Percentiles rank a stretch among this genome's conserved stretches.
These are phyloP conservation scores for Sceliomorpha sp. DNA, from an alignment of 2,888 invertebrate species.

Conservation along the genomic window DNA sequence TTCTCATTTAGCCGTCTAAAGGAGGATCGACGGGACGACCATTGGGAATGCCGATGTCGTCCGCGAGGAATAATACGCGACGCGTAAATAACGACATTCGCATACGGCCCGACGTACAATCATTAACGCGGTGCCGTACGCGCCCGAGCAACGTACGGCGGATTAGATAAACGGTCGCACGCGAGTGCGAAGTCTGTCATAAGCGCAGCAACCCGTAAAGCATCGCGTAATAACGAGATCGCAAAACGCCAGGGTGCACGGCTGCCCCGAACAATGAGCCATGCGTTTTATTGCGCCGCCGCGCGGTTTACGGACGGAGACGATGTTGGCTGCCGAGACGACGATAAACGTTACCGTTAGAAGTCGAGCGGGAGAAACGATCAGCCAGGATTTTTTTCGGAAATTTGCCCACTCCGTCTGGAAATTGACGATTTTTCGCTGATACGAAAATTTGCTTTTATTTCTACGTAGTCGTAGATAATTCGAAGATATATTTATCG, in stretches of 20 bases:
- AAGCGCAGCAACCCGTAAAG: constrained; percentile 69
- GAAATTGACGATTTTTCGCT: too few relatives aligned
- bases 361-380: too few relatives aligned
- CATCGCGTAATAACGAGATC: constrained; percentile 68
- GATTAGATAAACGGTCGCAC: constrained; percentile 46
- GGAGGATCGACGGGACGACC: not conserved
- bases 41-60: constrained; percentile 5
- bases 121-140: constrained; percentile 31
- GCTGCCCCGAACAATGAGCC: constrained; percentile 34
- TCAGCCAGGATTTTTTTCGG: too few relatives aligned
- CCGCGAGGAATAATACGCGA: constrained; percentile 28
- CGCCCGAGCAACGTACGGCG: constrained; percentile 33
- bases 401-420: too few relatives aligned
- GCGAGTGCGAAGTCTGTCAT: constrained; percentile 60
- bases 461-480: too few relatives aligned
- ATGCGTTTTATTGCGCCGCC: constrained; percentile 32
- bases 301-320: constrained; percentile 13
- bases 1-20: too few relatives aligned
- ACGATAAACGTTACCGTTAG: constrained; percentile 38
- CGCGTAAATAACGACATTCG: constrained; percentile 55
- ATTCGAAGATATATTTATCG: too few relatives aligned
- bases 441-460: too few relatives aligned
- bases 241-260: constrained; percentile 60
- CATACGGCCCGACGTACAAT: constrained; percentile 42
- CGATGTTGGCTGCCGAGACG: not conserved